Percentiles rank a stretch among this genome's conserved stretches.
phyloP scores from a whole-genome alignment of 2,888 invertebrate genomes.

The Plusia festucae region DNA sequence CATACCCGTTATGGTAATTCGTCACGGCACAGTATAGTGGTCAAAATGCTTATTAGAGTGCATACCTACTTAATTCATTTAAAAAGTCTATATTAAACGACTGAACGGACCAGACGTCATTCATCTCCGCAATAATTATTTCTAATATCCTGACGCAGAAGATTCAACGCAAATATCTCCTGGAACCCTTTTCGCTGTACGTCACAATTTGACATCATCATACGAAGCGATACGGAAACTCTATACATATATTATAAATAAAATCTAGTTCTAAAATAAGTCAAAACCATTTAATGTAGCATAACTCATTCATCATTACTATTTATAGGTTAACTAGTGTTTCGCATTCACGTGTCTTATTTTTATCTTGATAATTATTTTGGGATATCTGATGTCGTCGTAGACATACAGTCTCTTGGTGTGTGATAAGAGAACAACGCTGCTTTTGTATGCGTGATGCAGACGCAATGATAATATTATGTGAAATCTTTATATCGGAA shows the following conservation, averaged over 20 bases:
- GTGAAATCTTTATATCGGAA: constrained; percentile 27
- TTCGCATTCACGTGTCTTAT: constrained; percentile 28
- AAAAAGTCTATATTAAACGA: no score
- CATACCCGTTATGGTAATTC: neutral
- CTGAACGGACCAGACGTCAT: no score
- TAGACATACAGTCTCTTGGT: constrained; percentile 52
- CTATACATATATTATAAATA: constrained; percentile 1
- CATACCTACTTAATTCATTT: no score
- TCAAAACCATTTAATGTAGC: constrained; percentile 26
- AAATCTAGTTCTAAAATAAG: constrained; percentile 24
- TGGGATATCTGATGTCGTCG: constrained; percentile 37
- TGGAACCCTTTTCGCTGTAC: neutral
- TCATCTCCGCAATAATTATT: no score
- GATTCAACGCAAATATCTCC: neutral
- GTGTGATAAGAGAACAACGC: constrained; percentile 46
- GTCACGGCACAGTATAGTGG: neutral
- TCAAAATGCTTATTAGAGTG: constrained; percentile 7
- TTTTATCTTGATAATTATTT: constrained; percentile 37
- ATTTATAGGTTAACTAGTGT: constrained; percentile 27
- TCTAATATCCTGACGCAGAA: neutral
- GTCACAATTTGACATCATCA: neutral
- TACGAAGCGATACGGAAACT: neutral
- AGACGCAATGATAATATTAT: constrained; percentile 38
- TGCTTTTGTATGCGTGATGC: constrained; percentile 43
- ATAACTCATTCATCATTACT: constrained; percentile 39